A percentile compares a stretch with the other conserved stretches of the same genome.
phyloP scores from a whole-genome alignment of 2,113 vertebrate genomes.

The Apteryx owenii region DNA sequence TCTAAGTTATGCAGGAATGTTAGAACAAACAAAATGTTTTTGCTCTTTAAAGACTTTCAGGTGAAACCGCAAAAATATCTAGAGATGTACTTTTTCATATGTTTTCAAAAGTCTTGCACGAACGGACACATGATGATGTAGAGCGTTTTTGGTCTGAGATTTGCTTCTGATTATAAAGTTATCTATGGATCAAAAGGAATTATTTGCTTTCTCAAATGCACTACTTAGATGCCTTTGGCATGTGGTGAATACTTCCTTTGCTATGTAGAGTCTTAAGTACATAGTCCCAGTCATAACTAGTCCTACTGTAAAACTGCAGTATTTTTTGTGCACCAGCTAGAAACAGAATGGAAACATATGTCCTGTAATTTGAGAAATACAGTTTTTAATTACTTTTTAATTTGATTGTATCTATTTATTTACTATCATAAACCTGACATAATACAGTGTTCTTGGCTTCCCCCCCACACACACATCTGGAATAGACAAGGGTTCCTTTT shows the following conservation, averaged over 20 bases:
- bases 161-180: not conserved
- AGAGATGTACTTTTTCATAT: not conserved
- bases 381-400: not conserved
- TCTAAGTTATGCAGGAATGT: not conserved
- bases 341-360: not conserved
- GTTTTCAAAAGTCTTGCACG: not conserved
- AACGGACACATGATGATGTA: not conserved
- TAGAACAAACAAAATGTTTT: not conserved
- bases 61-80: not conserved
- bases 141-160: not conserved
- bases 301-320: not conserved
- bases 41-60: not conserved
- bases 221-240: accelerated
- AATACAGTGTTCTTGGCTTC: not conserved
- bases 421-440: not conserved
- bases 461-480: not conserved
- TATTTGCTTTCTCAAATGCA: not conserved
- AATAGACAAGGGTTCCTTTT: not conserved
- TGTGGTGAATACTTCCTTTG: not conserved
- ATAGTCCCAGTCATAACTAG: not conserved
- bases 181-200: not conserved
- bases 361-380: not conserved
- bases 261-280: not conserved
- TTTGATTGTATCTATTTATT: not conserved
- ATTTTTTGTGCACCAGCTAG: not conserved